Evolutionary conservation across 2,113 vertebrate genomes (phyloP), one percentile per base, ranked within the genome.

Genomic region (Pleuronectes platessa): DNA sequence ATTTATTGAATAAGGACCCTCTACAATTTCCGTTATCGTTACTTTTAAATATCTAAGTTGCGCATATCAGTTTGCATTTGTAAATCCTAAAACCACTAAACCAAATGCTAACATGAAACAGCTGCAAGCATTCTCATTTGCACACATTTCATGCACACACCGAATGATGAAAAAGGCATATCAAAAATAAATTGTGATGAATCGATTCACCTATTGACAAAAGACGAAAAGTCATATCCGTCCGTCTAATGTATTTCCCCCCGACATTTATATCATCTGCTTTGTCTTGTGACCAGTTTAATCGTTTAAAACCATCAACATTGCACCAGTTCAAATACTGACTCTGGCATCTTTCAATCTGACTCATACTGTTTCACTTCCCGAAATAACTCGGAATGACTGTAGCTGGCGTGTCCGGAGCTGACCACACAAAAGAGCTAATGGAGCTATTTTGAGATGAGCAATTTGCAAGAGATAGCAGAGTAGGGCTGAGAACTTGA

Each of bases 1-100:
- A 87, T 93, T 88, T 90, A 90, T 90, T 87, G 71, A 81, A 78
- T 65, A 68, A 85, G 88, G 88, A 90, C 90, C 91, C 91, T 90
- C 86, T 88, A 77, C 77, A 61, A 85, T 88, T 90, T 92, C 78
- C 81, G 89, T 89, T 92, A 56, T 83, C 51, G 62, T 90, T 90
- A 80, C 40, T 87, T 91, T 90, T 86, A 37, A 90, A 83, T 80
- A 51, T 85, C 82, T 89, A 74, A 86, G 88, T 91, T 92, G 65
- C 55, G 71, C 90, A 86, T 89, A 91, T 92, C 86, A 81, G 78
- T 93, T 90, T 85, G 81, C 86, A 85, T 90, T 93, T 81, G 61
- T 82, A 70, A 75, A 86, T 84, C 71, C 61, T 84, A 42, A 79
- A 85, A 74, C 47, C 61, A 87, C 69, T 74, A 63, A 80, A 84